These are phyloP conservation scores for Gymnarchus niloticus DNA, from an alignment of 2,113 vertebrate genomes.

Conservation along the genomic window DNA sequence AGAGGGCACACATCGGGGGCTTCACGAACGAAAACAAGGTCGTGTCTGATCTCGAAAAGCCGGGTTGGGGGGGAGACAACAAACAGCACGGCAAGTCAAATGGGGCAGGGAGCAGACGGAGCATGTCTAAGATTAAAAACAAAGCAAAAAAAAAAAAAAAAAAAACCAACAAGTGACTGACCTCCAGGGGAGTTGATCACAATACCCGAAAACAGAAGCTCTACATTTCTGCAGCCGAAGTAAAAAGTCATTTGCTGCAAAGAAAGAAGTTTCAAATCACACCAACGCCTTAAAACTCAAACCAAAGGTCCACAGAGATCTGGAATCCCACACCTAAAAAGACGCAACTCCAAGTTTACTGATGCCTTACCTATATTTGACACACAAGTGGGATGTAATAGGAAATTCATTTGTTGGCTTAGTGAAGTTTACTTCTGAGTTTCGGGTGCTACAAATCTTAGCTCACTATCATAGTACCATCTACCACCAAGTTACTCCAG, in stretches of 20 bases:
- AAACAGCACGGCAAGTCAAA: not conserved
- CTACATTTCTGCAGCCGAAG: constrained; percentile 76
- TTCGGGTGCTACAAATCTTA: no score
- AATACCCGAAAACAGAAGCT: constrained; percentile 80
- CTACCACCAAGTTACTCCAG: no score
- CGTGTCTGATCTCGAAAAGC: not conserved
- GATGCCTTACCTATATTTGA: no score
- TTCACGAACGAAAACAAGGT: not conserved
- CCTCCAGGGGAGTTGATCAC: constrained; percentile 89
- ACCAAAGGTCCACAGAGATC: not conserved
- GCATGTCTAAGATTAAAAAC: not conserved
- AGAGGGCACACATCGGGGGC: not conserved
- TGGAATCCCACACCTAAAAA: no score
- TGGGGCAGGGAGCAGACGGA: not conserved
- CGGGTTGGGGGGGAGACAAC: not conserved
- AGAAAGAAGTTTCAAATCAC: constrained; percentile 10
- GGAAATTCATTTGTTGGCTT: no score
- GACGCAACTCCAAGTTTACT: no score
- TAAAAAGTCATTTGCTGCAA: constrained; percentile 87
- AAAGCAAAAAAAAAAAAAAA: not conserved
- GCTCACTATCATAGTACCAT: not conserved
- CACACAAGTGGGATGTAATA: no score
- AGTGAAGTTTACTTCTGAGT: no score
- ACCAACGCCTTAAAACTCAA: not conserved
- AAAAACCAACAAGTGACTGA: constrained; percentile 53